Conservation (phyloP, 1,140 invertebrate species). For the Tetranychus urticae region DNA sequence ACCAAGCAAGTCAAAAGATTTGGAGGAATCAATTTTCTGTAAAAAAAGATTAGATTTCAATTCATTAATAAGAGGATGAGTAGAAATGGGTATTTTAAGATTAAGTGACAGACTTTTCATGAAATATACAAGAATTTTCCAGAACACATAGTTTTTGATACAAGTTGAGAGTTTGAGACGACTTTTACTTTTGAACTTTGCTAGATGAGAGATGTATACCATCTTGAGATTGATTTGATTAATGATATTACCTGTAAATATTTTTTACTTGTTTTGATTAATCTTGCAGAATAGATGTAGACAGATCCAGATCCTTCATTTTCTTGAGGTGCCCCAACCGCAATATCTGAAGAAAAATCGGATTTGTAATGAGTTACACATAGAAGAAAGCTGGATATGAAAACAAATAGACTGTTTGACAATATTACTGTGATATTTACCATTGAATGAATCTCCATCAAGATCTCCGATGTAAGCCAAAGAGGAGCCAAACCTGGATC, state of each 20-base stretch:
- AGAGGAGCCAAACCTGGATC: conserved; percentile 23
- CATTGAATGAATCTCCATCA: conserved; percentile 23
- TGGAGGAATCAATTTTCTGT: background rate
- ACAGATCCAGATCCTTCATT: conserved; percentile 21
- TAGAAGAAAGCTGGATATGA: too few relatives aligned
- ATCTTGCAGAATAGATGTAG: conserved; percentile 25
- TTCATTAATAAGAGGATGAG: background rate
- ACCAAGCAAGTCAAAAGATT: background rate
- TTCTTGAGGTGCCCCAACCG: conserved; percentile 28
- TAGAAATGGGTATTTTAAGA: too few relatives aligned
- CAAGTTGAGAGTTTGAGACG: too few relatives aligned
- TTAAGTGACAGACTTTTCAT: too few relatives aligned
- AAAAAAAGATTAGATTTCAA: conserved; percentile 4
- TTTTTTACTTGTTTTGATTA: conserved; percentile 38
- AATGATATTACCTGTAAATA: conserved; percentile 37
- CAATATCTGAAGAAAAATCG: conserved; percentile 19
- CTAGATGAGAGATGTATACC: too few relatives aligned
- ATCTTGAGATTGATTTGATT: background rate
- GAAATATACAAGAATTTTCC: too few relatives aligned
- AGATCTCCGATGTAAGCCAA: conserved; percentile 24
- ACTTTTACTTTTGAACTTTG: too few relatives aligned
- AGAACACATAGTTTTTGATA: too few relatives aligned
- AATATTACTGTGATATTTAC: background rate
- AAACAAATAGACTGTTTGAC: too few relatives aligned
- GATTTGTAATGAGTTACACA: too few relatives aligned